Conservation (phyloP, 2,113 vertebrate genomes). For the Scalopus aquaticus region DNA sequence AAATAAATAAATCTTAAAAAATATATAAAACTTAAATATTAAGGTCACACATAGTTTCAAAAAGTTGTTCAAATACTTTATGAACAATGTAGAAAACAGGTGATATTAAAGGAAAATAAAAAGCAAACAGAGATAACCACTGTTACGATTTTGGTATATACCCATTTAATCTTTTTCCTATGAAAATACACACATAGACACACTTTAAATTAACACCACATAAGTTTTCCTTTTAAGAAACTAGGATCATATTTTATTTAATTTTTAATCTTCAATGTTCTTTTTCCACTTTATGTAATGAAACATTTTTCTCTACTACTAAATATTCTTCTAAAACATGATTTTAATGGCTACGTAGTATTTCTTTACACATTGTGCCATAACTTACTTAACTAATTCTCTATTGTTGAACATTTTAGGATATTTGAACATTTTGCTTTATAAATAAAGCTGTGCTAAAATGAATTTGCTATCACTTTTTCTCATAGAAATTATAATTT, state of each 20-base stretch:
- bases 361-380: not conserved
- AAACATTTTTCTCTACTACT: not conserved
- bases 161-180: not conserved
- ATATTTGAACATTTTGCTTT: not conserved
- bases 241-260: not conserved
- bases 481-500: not conserved
- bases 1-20: too few species aligned
- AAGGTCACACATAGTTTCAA: not conserved
- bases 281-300: not conserved
- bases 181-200: not conserved
- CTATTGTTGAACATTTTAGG: not conserved
- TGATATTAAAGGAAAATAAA: not conserved
- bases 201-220: not conserved
- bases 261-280: not conserved
- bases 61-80: conserved; percentile 2
- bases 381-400: not conserved
- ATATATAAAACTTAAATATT: conserved; percentile 37
- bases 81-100: not conserved
- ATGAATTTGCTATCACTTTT: not conserved
- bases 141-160: not conserved
- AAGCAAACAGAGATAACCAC: not conserved
- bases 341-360: not conserved
- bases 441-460: conserved; percentile 10
- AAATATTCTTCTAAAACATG: not conserved
- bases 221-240: not conserved